A percentile compares a stretch with the other conserved stretches of the same genome.
Evolutionary conservation across 2,113 vertebrate species (phyloP).

Genomic region (Vidua macroura): DNA sequence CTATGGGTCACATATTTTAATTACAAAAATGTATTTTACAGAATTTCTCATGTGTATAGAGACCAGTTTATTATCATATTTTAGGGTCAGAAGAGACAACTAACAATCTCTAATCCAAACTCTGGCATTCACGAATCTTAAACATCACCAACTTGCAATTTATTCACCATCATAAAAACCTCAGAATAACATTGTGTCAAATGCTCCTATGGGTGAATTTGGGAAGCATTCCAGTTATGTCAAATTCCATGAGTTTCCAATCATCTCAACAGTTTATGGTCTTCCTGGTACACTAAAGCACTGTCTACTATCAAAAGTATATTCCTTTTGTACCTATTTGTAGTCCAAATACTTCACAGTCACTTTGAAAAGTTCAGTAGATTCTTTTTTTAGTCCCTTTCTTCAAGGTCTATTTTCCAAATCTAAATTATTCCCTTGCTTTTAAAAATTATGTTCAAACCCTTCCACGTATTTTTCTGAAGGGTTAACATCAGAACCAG

Average conservation of each 20-base stretch:
- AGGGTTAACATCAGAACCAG: not conserved
- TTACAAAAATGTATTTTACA: not conserved
- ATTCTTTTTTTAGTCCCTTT: not conserved
- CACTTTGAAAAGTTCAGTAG: not conserved
- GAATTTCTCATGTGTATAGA: not conserved
- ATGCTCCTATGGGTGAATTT: not conserved
- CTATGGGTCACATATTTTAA: not conserved
- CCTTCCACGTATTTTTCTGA: not conserved
- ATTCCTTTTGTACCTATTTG: not conserved
- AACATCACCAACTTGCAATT: not conserved
- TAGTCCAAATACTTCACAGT: not conserved
- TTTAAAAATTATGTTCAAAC: not conserved
- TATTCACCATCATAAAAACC: not conserved
- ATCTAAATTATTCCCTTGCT: not conserved
- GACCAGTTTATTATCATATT: not conserved
- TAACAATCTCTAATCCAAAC: not conserved
- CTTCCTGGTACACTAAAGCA: not conserved
- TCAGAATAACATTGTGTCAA: not conserved
- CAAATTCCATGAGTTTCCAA: not conserved
- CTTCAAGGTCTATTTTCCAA: not conserved
- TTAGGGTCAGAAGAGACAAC: not conserved
- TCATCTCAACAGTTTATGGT: not conserved
- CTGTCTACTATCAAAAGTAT: not conserved
- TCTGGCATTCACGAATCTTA: not conserved
- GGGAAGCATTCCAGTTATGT: not conserved